Evolutionary conservation across 2,797 vertebrate genomes (phyloP), one percentile per base, ranked within the genome.

Genomic region (Hafferia zeledoni): DNA sequence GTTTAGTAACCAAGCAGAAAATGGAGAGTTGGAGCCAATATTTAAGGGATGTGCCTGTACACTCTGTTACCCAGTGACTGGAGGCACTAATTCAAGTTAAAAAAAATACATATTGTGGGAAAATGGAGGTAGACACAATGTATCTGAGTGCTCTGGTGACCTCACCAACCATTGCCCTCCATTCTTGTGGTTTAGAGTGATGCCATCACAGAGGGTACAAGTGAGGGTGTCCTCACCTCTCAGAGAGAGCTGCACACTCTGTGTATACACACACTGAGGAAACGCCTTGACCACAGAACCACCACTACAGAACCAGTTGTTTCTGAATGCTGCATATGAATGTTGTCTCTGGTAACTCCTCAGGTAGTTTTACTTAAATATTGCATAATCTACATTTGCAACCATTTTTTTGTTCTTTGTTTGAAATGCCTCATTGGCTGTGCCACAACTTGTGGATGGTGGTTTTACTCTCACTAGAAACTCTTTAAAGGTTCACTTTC

Each of bases 281-380:
- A 94, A n/a, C 14, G 70, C 67, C 81, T 5, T 81, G 46, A 95
- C 96, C 95, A 47, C 95, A 82, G 39, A 82, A 92, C 92, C 94
- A 74, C 63, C 2, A 46, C 57, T 79, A 44, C 92, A 94, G 78
- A 84, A 27, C 75, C 22, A 17, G 67, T 69, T 89, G 59, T 93
- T 96, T 94, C 89, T 91, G 70, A 93, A 95, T 15, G 20, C 75
- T 76, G 68, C 78, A 1, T 68, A 4, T 79, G 15, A 57, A 7
- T 63, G 25, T 76, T 71, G 70, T n/a, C 46, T 90, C 78, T 56
- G 23, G 56, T 82, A 59, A 18, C 55, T 55, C 52, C 67, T 86
- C 24, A 0, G 52, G 47, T n/a, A 79, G 72, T 87, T 94, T 63
- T 81, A 22, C 74, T 90, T 76, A 53, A 70, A 65, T 20, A 9